Evolutionary conservation across 2,113 vertebrate species (phyloP), one percentile per base, ranked within the genome.

Genomic region (Callaeas wilsoni): DNA sequence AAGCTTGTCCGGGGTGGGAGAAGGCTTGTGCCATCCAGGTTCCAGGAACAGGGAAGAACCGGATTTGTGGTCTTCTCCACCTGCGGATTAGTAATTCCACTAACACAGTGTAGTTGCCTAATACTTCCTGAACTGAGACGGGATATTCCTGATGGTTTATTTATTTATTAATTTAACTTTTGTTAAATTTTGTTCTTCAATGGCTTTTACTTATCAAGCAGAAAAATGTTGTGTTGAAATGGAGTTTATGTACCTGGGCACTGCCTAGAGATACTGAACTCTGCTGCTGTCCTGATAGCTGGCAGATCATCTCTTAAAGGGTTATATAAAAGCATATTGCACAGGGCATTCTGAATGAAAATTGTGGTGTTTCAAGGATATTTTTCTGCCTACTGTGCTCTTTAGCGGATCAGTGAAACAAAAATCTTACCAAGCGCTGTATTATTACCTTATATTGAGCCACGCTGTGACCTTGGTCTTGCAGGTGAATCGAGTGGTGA

Each of bases 161-260:
- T 64, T 55, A 3, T 35, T 57, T 76, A 23, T 71, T 50, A 10
- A 53, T 63, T 41, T 33, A 44, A 37, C 35, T 81, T 49, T 39
- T 41, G 8, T 49, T 73, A 14, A 32, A 5, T 65, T 55, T 27
- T 75, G 14, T 56, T 78, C 12, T 68, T 41, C 9, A 6, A 2
- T 16, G 33, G 13, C 17, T 65, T 62, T 42, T 46, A 11, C 47
- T 87, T 64, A 37, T 30, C 59, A 35, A 85, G 90, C 41, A 65
- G 92, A 50, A 95, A 62, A 85, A 78, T 93, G 73, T 82, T 86
- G 32, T 1, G 33, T 87, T 33, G 42, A 52, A 91, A 63, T 63
- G 44, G 92, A 95, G 79, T 77, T 80, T 41, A 17, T 39, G 49
- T 53, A 52, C 92, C 78, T 92, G 75, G 82, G 78, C 46, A 44